Evolutionary conservation across 2,888 invertebrate species (phyloP), one percentile per base, ranked within the genome.

Genomic region (Sinhomidia bicolor): DNA sequence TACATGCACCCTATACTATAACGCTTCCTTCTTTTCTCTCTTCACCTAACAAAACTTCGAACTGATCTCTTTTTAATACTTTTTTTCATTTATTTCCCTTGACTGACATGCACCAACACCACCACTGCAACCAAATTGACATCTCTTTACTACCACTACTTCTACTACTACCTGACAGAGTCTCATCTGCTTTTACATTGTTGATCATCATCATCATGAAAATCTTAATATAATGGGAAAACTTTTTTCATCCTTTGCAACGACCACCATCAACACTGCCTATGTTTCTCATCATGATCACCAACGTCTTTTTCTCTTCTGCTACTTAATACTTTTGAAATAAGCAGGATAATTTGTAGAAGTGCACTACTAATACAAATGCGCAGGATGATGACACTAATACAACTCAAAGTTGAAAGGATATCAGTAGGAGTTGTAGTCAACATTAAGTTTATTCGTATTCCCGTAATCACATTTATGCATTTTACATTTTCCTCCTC

Each of bases 221-320:
- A 60, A 60, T 20, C 23, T 68, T 17, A n/a, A 17, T 17, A 32
- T 54, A 76, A 84, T 84, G 84, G 78, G 23, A 85, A 85, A 85
- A 85, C 47, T 85, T 85, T 78, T 74, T 44, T n/a, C 20, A 23
- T 54, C 71, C 62, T 26, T 65, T 29, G 29, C 26, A 60, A 26
- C 32, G 6, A 36, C 36, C 62, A 62, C 32, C 10, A 36, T 12
- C n/a, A 14, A 17, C 26, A 23, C 23, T 7, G 23, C 60, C 60
- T 10, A 36, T 36, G n/a, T 29, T 29, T 10, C 29, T 65, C 32
- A 14, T 29, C 62, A 32, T 32, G 14, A 2, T 65, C 32, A 2
- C 17, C 17, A 3, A 17, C 57, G 57, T 57, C 62, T 23, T 60
- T 17, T 6, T 54, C 54, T 0, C 29, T 60, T 6, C 26, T 10